phyloP scores from a whole-genome alignment of 2,888 invertebrate genomes.

The Metellina segmentata region DNA sequence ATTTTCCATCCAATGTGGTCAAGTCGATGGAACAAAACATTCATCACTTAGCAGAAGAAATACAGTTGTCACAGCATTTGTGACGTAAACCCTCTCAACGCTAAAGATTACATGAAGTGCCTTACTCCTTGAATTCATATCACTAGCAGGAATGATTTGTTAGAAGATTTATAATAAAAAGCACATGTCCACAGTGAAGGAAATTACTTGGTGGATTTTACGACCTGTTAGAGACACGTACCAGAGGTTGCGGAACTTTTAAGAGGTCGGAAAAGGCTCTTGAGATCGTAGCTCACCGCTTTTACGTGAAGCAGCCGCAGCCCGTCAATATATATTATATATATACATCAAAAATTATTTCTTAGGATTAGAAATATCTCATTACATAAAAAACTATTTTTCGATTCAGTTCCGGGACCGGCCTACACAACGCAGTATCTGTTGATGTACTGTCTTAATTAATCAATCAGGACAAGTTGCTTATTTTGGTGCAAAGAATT shows the following conservation, averaged over 20 bases:
- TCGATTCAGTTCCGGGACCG: neutral
- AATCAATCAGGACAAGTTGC: no score
- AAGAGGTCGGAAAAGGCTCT: neutral
- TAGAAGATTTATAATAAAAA: neutral
- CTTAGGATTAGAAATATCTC: neutral
- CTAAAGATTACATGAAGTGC: no score
- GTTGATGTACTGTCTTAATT: neutral
- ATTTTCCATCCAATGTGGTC: no score
- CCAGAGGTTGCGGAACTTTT: neutral
- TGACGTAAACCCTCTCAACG: neutral
- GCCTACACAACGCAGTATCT: neutral
- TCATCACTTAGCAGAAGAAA: no score
- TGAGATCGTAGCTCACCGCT: neutral
- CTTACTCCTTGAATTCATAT: no score
- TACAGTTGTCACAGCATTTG: neutral
- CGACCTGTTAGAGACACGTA: constrained; percentile 1
- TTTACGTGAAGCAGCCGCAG: neutral
- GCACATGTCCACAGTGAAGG: neutral
- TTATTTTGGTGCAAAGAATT: no score
- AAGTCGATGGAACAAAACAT: no score
- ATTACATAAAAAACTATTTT: neutral
- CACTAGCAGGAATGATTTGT: neutral
- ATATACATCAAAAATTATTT: neutral
- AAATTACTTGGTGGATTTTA: neutral
- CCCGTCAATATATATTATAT: neutral